Evolutionary conservation across 2,888 invertebrate genomes (phyloP).

Genomic region (Empis stercorea): DNA sequence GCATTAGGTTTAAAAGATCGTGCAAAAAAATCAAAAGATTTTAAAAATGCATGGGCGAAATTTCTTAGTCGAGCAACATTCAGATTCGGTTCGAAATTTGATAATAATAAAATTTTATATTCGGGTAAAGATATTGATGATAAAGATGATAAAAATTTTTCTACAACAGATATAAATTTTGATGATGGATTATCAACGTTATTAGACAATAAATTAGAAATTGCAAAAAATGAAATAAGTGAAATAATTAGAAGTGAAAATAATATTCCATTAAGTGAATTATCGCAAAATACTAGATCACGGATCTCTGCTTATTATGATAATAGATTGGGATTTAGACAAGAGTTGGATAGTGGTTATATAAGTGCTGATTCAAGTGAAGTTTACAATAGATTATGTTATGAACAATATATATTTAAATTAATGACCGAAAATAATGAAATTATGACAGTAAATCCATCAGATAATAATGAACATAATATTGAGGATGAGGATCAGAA

Average conservation of each 20-base stretch:
- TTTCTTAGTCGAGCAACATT: slow-evolving; percentile 35
- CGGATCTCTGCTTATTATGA: background rate
- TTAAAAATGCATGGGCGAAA: slow-evolving; percentile 36
- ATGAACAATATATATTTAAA: slow-evolving; percentile 35
- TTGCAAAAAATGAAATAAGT: slow-evolving; percentile 10
- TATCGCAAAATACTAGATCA: no score
- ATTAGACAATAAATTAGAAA: slow-evolving; percentile 25
- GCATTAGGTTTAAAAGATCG: slow-evolving; percentile 35
- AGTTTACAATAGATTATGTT: slow-evolving; percentile 40
- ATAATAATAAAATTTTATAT: slow-evolving; percentile 16
- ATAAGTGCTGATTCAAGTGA: slow-evolving; percentile 69
- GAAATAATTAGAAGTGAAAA: no score
- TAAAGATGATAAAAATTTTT: slow-evolving; percentile 1
- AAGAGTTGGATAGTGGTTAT: slow-evolving; percentile 67
- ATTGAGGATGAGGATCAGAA: no score
- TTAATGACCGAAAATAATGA: slow-evolving; percentile 27
- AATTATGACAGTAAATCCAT: slow-evolving; percentile 30
- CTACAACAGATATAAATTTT: slow-evolving; percentile 17
- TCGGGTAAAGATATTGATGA: no score
- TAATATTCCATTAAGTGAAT: no score
- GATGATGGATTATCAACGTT: slow-evolving; percentile 34
- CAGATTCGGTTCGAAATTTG: slow-evolving; percentile 30
- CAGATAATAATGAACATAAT: slow-evolving; percentile 16
- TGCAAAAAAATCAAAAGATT: slow-evolving; percentile 35
- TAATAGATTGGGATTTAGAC: slow-evolving; percentile 26